These are phyloP conservation scores for Ernsta delagoae DNA, from an alignment of 2,888 invertebrate genomes.

Conservation along the genomic window DNA sequence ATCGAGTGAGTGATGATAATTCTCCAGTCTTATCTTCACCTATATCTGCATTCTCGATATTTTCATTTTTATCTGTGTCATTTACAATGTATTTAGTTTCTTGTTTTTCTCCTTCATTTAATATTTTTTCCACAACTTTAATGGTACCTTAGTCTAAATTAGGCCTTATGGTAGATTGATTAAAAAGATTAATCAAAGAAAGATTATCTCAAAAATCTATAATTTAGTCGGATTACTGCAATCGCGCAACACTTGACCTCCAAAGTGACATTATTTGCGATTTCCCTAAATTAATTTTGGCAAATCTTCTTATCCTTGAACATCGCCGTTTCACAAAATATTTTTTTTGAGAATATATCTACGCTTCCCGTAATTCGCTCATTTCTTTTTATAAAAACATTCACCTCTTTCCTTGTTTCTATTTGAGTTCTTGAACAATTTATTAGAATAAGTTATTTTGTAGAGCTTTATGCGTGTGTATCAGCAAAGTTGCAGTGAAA, in stretches of 20 bases:
- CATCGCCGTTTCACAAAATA: background rate
- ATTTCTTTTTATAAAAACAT: no score
- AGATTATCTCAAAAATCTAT: background rate
- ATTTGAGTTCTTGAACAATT: no score
- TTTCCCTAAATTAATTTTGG: background rate
- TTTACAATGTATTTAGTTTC: no score
- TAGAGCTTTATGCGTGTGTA: no score
- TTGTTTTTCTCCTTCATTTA: background rate
- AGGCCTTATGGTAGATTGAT: no score
- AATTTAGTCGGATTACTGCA: background rate
- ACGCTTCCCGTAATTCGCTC: background rate
- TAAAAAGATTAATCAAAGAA: background rate
- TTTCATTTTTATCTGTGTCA: no score
- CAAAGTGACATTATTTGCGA: conserved; percentile 4
- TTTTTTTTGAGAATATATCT: background rate
- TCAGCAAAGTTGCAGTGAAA: no score
- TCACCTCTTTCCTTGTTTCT: no score
- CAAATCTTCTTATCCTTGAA: background rate
- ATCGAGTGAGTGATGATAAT: no score
- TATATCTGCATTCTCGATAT: background rate
- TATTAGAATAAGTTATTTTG: no score
- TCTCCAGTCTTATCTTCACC: background rate
- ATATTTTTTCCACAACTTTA: background rate
- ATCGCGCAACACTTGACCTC: background rate
- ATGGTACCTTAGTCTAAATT: no score